Evolutionary conservation across 1,140 invertebrate species (phyloP), one percentile per base, ranked within the genome.

Genomic region (Procambarus clarkii): DNA sequence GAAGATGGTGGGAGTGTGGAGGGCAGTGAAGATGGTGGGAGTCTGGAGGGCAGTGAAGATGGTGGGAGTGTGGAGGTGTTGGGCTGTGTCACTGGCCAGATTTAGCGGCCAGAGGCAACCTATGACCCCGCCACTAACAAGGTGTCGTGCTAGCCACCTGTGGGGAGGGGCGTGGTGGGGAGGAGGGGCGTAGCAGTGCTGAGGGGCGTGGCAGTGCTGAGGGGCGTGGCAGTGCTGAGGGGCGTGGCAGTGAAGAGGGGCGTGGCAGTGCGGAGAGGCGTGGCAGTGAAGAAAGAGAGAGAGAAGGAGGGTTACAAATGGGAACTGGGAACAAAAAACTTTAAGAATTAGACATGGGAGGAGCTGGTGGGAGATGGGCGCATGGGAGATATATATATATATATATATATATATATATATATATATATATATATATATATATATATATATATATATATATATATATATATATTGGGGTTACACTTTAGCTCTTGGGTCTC

Each of bases 81-180:
- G 81, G 11, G 15, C 4, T n/a, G n/a, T 60, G 80, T 50, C 81
- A 83, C 60, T 69, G 5, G 81, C 58, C 81, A 83, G 81, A 83
- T 83, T 83, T 83, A 83, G 58, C 81, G 45, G 84, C 69, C 34
- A 50, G 48, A 18, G 71, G n/a, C 58, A 83, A 83, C 80, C 80
- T 82, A 82, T 82, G 80, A 82, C 81, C 81, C 58, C 7, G 8
- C n/a, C 60, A 45, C 81, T 83, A 77, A 86, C 69, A 86, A 77
- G 74, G 69, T 50, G 69, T 18, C 69, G 44, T 11, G 7, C 50
- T 11, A 54, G 50, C 69, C 44, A 60, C 46, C 60, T 34, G 84
- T n/a, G 45, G n/a, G 46, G 34, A 76, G 60, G 74, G 48, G 48
- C n/a, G n/a, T 46, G 83, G n/a, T 7, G 50, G 78, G 2, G 4